phyloP scores from a whole-genome alignment of 1,140 invertebrate genomes.

The Neoseiulus cucumeris region DNA sequence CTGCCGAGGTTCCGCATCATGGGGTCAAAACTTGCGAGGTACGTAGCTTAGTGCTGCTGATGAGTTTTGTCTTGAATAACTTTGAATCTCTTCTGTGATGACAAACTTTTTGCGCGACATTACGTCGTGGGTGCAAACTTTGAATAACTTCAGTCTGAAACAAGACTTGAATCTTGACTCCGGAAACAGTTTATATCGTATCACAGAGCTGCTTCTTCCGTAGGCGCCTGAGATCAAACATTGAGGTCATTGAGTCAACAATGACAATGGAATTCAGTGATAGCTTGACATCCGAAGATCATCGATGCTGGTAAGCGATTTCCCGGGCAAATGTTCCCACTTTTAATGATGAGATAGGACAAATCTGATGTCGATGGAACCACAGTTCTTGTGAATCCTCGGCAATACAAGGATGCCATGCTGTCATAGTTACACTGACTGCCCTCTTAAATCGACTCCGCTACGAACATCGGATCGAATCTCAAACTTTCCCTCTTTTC shows the following conservation, averaged over 20 bases:
- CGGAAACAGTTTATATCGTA: too few species aligned
- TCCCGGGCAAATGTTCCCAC: not conserved
- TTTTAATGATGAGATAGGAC: not conserved
- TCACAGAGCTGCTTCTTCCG: too few species aligned
- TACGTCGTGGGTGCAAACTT: not conserved
- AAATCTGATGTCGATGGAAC: not conserved
- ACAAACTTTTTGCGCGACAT: not conserved
- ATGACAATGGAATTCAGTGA: not conserved
- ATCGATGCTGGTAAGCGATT: not conserved
- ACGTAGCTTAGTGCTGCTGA: too few species aligned
- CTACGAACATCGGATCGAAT: not conserved
- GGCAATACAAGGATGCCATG: not conserved
- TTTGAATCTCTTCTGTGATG: too few species aligned
- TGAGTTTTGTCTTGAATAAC: too few species aligned
- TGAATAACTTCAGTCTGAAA: constrained; percentile 10
- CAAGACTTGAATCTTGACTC: too few species aligned
- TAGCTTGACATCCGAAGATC: not conserved
- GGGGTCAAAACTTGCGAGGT: too few species aligned
- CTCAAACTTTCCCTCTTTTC: not conserved
- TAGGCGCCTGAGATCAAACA: not conserved
- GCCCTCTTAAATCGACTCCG: not conserved
- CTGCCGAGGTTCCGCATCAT: not conserved
- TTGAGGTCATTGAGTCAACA: not conserved
- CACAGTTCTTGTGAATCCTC: not conserved
- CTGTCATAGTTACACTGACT: constrained; percentile 8